A percentile compares a stretch with the other conserved stretches of the same genome.
Conservation (phyloP, 2,888 invertebrate species). For the Plebejus anna region DNA sequence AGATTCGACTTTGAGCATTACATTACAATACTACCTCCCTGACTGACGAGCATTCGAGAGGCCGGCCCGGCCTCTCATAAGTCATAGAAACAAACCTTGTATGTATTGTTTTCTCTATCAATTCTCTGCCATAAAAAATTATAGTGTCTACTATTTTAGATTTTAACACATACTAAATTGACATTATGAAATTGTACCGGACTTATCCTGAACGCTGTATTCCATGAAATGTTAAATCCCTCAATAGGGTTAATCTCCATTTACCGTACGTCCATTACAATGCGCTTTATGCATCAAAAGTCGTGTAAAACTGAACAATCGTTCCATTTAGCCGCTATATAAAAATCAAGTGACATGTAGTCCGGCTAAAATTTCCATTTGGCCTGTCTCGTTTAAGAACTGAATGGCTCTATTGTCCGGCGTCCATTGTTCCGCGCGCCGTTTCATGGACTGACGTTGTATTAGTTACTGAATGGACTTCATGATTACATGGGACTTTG, state of each 20-base stretch:
- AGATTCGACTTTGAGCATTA: no score
- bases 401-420: constrained; percentile 63
- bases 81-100: no score
- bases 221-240: neutral
- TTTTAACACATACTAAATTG: no score
- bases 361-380: constrained; percentile 71
- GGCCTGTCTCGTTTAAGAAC: constrained; percentile 66
- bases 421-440: constrained; percentile 65
- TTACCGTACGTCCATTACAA: constrained; percentile 1
- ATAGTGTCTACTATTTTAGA: neutral
- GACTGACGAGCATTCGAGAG: no score
- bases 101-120: no score
- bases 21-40: no score
- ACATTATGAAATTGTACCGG: no score
- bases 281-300: constrained; percentile 18
- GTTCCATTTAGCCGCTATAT: constrained; percentile 38
- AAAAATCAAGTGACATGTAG: constrained; percentile 58
- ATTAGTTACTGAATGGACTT: constrained; percentile 33
- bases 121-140: neutral
- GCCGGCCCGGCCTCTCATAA: no score
- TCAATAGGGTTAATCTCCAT: constrained; percentile 11
- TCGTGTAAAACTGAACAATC: constrained; percentile 34
- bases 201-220: neutral
- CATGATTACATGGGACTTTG: neutral
- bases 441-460: constrained; percentile 58